phyloP scores from a whole-genome alignment of 2,113 vertebrate species.

The Corythaeola cristata region DNA sequence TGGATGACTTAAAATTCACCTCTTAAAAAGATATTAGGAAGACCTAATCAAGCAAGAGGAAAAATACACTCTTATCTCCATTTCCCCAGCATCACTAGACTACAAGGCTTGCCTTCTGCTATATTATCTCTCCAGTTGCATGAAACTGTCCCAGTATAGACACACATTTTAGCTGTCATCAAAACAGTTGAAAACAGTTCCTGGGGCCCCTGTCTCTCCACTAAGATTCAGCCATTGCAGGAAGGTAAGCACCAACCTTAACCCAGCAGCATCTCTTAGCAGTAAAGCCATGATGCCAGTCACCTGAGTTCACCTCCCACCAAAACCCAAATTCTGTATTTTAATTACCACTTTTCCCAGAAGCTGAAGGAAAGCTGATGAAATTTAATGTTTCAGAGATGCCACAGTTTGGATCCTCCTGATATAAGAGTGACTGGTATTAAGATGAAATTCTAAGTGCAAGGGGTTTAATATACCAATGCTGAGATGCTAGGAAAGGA shows the following conservation, averaged over 20 bases:
- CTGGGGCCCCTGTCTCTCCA: background rate
- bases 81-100: background rate
- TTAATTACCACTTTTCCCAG: background rate
- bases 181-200: background rate
- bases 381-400: background rate
- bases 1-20: background rate
- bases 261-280: background rate
- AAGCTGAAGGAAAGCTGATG: background rate
- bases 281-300: background rate
- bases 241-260: background rate
- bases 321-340: background rate
- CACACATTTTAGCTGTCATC: background rate
- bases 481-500: background rate
- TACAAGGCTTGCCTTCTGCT: background rate
- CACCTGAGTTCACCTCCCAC: background rate
- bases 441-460: background rate
- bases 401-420: background rate
- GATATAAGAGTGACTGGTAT: background rate
- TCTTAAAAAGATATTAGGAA: background rate
- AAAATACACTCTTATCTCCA: background rate
- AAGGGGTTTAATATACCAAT: background rate
- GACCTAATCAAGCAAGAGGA: background rate
- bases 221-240: background rate
- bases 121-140: background rate
- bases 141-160: background rate